Conservation (phyloP, 2,888 invertebrate genomes). For the Melinaea menophilus region DNA sequence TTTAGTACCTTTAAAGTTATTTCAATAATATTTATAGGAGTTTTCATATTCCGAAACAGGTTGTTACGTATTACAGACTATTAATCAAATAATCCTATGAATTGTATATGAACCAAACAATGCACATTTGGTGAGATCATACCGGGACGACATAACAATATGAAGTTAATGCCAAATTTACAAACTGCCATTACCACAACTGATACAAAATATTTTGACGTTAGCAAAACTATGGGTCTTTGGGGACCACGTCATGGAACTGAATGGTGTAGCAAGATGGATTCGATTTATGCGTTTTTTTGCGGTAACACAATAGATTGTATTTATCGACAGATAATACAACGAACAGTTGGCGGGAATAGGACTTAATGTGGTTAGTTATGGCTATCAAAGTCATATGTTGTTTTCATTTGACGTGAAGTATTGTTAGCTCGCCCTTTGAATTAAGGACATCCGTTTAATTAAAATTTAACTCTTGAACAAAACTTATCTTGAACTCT, state of each 20-base stretch:
- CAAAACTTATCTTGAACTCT: constrained; percentile 2
- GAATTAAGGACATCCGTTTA: constrained; percentile 26
- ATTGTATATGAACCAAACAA: constrained; percentile 35
- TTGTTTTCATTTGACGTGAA: constrained; percentile 43
- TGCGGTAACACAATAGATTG: constrained; percentile 62
- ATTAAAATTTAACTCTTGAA: constrained; percentile 22
- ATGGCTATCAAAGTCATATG: constrained; percentile 75
- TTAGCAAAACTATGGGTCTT: constrained; percentile 66
- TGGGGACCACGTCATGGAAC: constrained; percentile 57
- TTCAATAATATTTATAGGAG: not conserved
- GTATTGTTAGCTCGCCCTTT: constrained; percentile 21
- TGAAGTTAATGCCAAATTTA: constrained; percentile 60
- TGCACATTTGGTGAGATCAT: constrained; percentile 63
- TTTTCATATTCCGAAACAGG: not conserved
- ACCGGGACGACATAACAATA: constrained; percentile 62
- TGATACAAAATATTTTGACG: constrained; percentile 76
- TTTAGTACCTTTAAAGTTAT: not conserved
- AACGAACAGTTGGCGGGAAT: constrained; percentile 69
- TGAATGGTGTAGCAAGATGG: constrained; percentile 71
- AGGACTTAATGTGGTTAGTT: constrained; percentile 72
- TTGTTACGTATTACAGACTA: constrained; percentile 9
- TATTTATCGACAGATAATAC: constrained; percentile 74
- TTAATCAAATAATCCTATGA: constrained; percentile 27
- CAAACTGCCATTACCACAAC: constrained; percentile 69
- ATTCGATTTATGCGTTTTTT: constrained; percentile 76